Evolutionary conservation across 2,797 vertebrate species (phyloP).

Genomic region (Gallirallus australis): DNA sequence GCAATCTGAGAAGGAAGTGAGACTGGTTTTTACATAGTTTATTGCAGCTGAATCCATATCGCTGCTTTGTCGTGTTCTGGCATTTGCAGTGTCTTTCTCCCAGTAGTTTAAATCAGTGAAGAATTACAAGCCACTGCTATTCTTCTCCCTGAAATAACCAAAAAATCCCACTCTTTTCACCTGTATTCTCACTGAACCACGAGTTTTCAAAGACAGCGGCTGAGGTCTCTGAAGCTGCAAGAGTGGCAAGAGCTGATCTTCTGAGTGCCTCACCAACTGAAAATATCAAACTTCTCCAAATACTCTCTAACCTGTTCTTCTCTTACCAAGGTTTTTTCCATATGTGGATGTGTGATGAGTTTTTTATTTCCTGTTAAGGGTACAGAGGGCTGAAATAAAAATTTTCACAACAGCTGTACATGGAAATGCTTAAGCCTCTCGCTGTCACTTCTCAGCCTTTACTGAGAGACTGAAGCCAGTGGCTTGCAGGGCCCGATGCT

Average conservation of each 20-base stretch:
- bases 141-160: not conserved
- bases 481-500: not conserved
- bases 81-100: not conserved
- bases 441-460: not conserved
- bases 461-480: not conserved
- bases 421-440: not conserved
- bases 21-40: not conserved
- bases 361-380: not conserved
- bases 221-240: not conserved
- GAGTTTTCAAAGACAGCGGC: not conserved
- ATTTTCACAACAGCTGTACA: not conserved
- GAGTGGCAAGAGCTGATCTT: not conserved
- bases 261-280: not conserved
- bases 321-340: not conserved
- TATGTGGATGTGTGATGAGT: not conserved
- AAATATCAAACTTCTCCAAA: not conserved
- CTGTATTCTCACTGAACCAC: fast-evolving
- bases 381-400: not conserved
- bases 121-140: not conserved
- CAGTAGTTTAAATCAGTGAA: not conserved
- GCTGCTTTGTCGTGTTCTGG: not conserved
- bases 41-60: not conserved
- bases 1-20: not conserved
- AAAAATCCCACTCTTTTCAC: not conserved
- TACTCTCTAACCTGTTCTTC: not conserved